Percentiles rank a stretch among this genome's conserved stretches.
Conservation (phyloP, 2,113 vertebrate species). For the Dicentrarchus labrax region DNA sequence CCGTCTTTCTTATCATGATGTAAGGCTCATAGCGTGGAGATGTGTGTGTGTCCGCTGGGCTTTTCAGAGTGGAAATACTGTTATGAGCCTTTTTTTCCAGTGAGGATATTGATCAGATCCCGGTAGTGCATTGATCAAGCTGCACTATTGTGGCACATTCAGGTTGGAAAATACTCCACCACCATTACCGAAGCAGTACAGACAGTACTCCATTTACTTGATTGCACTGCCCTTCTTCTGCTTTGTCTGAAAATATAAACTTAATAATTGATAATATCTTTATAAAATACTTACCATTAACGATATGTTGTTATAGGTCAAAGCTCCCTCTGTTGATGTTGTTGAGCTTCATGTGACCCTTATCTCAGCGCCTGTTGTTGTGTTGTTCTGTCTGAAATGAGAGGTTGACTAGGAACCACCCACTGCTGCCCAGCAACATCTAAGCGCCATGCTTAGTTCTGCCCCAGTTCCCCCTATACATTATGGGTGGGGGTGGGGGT, state of each 20-base stretch:
- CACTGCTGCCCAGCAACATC: slow-evolving; percentile 40
- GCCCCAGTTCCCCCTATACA: slow-evolving; percentile 48
- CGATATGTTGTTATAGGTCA: neutral
- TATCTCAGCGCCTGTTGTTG: neutral
- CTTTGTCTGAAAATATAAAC: slow-evolving; percentile 1
- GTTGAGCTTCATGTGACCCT: neutral
- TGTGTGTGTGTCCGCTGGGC: neutral
- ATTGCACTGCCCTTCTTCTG: neutral
- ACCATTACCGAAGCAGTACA: neutral
- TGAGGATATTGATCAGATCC: slow-evolving; percentile 28
- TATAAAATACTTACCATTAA: neutral
- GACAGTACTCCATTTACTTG: neutral
- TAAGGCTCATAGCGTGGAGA: neutral
- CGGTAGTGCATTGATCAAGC: neutral
- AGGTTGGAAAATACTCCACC: neutral
- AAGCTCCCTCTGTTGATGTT: neutral
- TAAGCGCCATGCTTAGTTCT: slow-evolving; percentile 41
- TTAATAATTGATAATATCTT: neutral
- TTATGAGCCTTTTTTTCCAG: slow-evolving; percentile 21
- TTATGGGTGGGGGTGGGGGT: neutral
- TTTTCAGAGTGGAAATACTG: slow-evolving; percentile 1
- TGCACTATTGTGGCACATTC: slow-evolving; percentile 5
- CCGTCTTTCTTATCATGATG: neutral
- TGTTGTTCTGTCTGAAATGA: neutral
- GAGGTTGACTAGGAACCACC: neutral